phyloP scores from a whole-genome alignment of 1,140 invertebrate species.

The Epicauta chinensis region DNA sequence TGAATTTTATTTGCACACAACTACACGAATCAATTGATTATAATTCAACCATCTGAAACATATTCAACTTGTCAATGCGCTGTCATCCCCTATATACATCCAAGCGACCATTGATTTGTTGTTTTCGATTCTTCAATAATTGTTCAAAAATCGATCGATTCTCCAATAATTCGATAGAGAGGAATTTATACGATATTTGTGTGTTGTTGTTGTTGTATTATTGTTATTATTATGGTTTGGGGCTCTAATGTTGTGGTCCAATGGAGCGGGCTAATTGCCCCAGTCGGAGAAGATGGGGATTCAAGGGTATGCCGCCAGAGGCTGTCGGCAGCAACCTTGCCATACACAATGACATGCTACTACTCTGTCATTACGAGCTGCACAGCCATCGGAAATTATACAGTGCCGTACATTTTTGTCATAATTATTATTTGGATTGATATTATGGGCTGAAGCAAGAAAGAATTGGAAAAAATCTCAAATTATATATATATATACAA shows the following conservation, averaged over 20 bases:
- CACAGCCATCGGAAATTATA: slow-evolving; percentile 30
- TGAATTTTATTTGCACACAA: neutral
- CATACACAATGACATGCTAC: slow-evolving; percentile 25
- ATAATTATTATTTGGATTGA: slow-evolving; percentile 34
- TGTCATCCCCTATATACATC: no score
- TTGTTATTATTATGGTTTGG: neutral
- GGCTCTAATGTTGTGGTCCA: neutral
- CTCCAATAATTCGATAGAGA: neutral
- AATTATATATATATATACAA: no score
- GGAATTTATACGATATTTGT: neutral
- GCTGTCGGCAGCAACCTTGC: slow-evolving; percentile 24
- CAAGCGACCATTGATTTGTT: neutral
- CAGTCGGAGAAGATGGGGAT: slow-evolving; percentile 9
- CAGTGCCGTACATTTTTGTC: slow-evolving; percentile 28
- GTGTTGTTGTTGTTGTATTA: neutral
- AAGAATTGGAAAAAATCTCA: no score
- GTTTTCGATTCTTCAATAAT: neutral
- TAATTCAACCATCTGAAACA: no score
- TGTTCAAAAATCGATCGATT: neutral
- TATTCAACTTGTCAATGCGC: no score
- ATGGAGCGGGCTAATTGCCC: slow-evolving; percentile 18
- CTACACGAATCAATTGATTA: neutral
- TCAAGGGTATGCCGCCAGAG: slow-evolving; percentile 18
- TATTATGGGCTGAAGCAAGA: no score
- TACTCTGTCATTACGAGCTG: slow-evolving; percentile 28